Conservation (phyloP, 1,140 invertebrate species). For the Eueides isabella region DNA sequence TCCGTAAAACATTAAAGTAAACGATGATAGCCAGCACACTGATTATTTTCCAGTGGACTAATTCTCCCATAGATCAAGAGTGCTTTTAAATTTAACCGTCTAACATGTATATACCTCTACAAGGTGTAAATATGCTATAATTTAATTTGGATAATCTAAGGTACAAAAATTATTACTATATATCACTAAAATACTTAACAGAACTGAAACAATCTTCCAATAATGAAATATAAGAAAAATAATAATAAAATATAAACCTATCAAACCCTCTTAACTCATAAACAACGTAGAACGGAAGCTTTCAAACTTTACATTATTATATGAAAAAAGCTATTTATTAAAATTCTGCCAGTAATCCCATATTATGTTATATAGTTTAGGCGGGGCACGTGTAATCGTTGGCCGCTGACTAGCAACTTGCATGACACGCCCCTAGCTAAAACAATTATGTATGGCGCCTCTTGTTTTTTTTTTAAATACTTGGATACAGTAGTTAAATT, state of each 20-base stretch:
- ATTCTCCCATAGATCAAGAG: no score
- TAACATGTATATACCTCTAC: no score
- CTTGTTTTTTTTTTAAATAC: conserved; percentile 26
- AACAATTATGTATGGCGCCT: conserved; percentile 47
- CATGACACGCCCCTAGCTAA: conserved; percentile 49
- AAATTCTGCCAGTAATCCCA: conserved; percentile 65
- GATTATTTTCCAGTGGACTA: no score
- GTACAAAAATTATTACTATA: no score
- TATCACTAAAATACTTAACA: no score
- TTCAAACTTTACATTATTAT: conserved; percentile 11
- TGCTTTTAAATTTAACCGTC: no score
- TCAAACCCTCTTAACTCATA: conserved; percentile 7
- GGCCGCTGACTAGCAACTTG: conserved; percentile 67
- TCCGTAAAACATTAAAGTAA: no score
- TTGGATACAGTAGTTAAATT: background rate
- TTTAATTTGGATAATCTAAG: no score
- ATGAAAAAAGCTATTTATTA: conserved; percentile 54
- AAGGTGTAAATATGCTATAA: no score
- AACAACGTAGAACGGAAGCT: conserved; percentile 25
- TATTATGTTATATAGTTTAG: conserved; percentile 39
- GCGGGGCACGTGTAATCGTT: conserved; percentile 62
- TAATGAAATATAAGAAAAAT: background rate
- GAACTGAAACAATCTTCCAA: no score
- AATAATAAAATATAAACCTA: background rate
- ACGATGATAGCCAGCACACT: no score